Percentiles rank a stretch among this genome's conserved stretches.
phyloP scores from a whole-genome alignment of 2,797 vertebrate species.

The Phataginus tetradactyla region DNA sequence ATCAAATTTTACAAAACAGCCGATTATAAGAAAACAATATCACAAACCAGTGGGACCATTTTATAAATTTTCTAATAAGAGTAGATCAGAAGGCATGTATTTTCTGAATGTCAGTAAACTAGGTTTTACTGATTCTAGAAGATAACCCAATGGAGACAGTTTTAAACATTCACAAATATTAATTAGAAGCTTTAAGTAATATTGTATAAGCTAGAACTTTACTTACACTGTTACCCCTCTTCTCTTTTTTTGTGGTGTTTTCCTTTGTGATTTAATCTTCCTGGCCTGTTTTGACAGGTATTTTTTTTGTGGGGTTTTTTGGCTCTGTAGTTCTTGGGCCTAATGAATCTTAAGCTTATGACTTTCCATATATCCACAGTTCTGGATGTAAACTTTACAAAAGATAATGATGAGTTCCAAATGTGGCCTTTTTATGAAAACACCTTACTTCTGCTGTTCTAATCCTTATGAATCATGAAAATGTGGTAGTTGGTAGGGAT shows the following conservation, averaged over 20 bases:
- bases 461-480: not conserved
- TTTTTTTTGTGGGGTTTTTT: not conserved
- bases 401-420: not conserved
- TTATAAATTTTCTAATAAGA: conserved; percentile 1
- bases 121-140: not conserved
- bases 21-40: conserved; percentile 27
- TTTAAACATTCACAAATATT: not conserved
- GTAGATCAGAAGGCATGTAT: not conserved
- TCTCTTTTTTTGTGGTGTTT: not conserved
- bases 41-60: conserved; percentile 10
- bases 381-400: not conserved
- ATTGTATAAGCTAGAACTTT: conserved; percentile 43
- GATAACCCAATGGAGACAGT: not conserved
- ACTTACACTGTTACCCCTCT: not conserved
- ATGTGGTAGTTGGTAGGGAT: not conserved
- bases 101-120: conserved; percentile 16
- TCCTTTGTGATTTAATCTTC: conserved; percentile 48
- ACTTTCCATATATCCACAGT: conserved; percentile 24
- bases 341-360: not conserved
- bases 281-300: not conserved
- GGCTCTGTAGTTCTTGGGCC: not conserved
- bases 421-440: not conserved
- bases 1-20: not conserved
- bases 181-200: conserved; percentile 31
- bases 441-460: not conserved